phyloP scores from a whole-genome alignment of 2,797 vertebrate genomes.

The Rhinophrynus dorsalis region DNA sequence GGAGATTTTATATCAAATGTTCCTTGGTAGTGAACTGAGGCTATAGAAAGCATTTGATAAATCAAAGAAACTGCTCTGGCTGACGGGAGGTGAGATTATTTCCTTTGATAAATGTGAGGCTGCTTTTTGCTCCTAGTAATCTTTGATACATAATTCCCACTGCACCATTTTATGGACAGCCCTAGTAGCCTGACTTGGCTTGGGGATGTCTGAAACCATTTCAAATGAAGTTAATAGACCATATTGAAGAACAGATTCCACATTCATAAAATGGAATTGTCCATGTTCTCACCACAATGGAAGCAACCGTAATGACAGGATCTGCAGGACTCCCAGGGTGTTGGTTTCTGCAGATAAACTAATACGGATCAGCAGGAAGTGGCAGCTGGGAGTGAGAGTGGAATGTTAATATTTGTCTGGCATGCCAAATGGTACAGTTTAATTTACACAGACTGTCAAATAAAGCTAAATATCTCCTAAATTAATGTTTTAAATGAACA shows the following conservation, averaged over 20 bases:
- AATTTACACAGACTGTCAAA: too few relatives aligned
- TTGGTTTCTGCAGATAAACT: too few relatives aligned
- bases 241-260: background rate
- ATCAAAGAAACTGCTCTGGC: slow-evolving; percentile 12
- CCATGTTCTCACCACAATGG: too few relatives aligned
- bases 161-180: slow-evolving; percentile 1
- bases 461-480: too few relatives aligned
- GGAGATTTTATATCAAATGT: background rate
- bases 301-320: too few relatives aligned
- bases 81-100: slow-evolving; percentile 30
- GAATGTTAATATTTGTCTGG: too few relatives aligned
- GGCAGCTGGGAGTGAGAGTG: too few relatives aligned
- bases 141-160: slow-evolving; percentile 40
- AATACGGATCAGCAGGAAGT: too few relatives aligned
- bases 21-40: background rate
- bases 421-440: too few relatives aligned
- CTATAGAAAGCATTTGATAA: slow-evolving; percentile 11
- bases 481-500: too few relatives aligned
- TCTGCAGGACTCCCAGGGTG: too few relatives aligned
- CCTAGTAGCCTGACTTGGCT: background rate
- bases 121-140: slow-evolving; percentile 19
- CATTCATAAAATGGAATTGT: too few relatives aligned
- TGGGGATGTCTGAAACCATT: background rate
- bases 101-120: slow-evolving; percentile 32
- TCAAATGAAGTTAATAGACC: background rate